Evolutionary conservation across 1,140 invertebrate genomes (phyloP), one percentile per base, ranked within the genome.

Genomic region (Helicoverpa zea): DNA sequence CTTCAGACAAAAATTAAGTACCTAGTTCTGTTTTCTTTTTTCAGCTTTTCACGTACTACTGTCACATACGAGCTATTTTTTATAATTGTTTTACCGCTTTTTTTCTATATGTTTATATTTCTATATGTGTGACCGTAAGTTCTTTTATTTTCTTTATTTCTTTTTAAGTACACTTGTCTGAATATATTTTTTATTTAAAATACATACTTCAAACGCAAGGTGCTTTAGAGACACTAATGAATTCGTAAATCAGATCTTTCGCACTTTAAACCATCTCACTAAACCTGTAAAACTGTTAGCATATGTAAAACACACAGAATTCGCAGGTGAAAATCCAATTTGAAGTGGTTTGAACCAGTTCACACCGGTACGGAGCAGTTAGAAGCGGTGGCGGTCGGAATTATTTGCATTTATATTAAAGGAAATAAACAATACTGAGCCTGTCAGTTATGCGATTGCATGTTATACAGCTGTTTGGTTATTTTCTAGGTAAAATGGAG

Each of bases 331-430:
- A 73, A 73, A 73, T 73, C 68, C 68, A 73, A 73, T 73, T 73
- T 73, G 52, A 56, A 73, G 51, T 14, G 52, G 68, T 73, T 56
- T 16, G 43, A 73, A 73, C 68, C 68, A 73, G 68, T 73, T 73
- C 30, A 13, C 51, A 12, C 43, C 52, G 68, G 68, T 56, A 56
- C 13, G 14, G 14, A 35, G 23, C 52, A 29, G 68, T 56, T 56
- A 16, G 56, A 29, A 73, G 68, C 51, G 52, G 52, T 56, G 51
- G 68, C 51, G 68, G 49, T 73, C 35, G 9, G 52, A 52, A 73
- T 73, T 73, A 73, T 73, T 73, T 73, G 68, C 68, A 73, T 73
- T 73, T 73, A 73, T 73, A 73, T 73, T 73, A 56, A 73, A 73
- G 29, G 68, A 35, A 70, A 70, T 70, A 47, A 73, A 54, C 52